Evolutionary conservation across 2,797 vertebrate species (phyloP).

Genomic region (Peromyscus aztecus): DNA sequence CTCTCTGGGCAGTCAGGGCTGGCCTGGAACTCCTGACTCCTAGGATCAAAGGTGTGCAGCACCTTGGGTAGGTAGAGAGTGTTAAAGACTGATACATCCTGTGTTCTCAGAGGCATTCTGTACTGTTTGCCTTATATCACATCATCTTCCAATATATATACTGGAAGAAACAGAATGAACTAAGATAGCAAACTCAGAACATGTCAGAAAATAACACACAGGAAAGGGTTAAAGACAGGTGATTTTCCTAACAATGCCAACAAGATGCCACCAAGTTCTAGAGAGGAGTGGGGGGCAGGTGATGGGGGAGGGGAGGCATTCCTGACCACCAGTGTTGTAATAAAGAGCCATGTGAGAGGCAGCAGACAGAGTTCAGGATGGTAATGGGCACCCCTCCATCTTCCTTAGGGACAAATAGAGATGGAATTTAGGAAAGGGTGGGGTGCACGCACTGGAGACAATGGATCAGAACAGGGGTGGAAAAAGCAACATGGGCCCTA

Average conservation of each 20-base stretch:
- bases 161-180: background rate
- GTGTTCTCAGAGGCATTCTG: background rate
- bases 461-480: background rate
- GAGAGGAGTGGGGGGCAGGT: too few relatives aligned
- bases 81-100: background rate
- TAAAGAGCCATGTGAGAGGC: background rate
- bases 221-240: background rate
- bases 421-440: background rate
- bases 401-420: background rate
- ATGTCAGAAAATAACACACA: rapidly evolving
- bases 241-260: background rate
- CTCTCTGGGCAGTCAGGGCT: background rate
- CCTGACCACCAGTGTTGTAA: rapidly evolving
- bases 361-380: background rate
- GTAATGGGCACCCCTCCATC: background rate
- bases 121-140: rapidly evolving
- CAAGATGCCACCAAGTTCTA: too few relatives aligned
- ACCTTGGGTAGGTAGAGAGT: background rate
- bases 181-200: background rate
- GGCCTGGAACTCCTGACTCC: background rate
- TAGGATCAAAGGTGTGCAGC: too few relatives aligned
- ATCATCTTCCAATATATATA: background rate
- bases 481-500: background rate
- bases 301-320: background rate
- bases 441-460: background rate